Evolutionary conservation across 92 coral and sea anemone species (phyloP), one percentile per base, ranked within the genome.

Genomic region (Epizoanthus fatuus): DNA sequence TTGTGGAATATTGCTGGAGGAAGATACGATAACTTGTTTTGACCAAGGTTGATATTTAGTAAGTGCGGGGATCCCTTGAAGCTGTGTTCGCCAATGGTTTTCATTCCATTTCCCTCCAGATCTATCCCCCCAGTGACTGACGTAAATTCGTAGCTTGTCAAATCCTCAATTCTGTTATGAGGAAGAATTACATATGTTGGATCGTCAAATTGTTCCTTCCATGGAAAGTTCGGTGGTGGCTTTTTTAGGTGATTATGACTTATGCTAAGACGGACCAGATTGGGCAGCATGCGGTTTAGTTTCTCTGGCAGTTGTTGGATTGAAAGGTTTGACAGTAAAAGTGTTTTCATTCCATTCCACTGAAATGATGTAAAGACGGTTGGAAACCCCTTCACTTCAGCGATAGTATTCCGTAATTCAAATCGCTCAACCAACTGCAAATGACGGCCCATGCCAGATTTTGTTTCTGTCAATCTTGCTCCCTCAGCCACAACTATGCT

Each of bases 331-430:
- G 79, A 73, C 14, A 73, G 15, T 32, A 3, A 51, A 25, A 73
- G 79, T 6, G 63, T 10, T 9, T 29, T 51, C 79, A 73, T 22
- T 25, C 63, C 79, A 29, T 52, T 49, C 79, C 79, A 73, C 42
- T 52, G 52, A 51, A 73, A 73, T n/a, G n/a, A 9, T 52, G 79
- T 73, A 73, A 73, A 73, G 19, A 73, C 3, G 22, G 29, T 53
- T 73, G 79, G 79, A 52, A 73, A 52, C 38, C 79, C 79, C 13
- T n/a, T 22, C 5, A 11, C 44, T 11, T 22, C 54, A 42, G 14
- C 60, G 13, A 25, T 32, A 53, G 63, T 73, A 14, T 73, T 73
- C n/a, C 12, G 11, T 49, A 73, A 9, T 13, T 51, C 20, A 12
- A 73, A 73, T 9, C n/a, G n/a, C 54, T 73, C 62, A 8, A 73